phyloP scores from a whole-genome alignment of 2,113 vertebrate genomes.

The Thunnus maccoyii region DNA sequence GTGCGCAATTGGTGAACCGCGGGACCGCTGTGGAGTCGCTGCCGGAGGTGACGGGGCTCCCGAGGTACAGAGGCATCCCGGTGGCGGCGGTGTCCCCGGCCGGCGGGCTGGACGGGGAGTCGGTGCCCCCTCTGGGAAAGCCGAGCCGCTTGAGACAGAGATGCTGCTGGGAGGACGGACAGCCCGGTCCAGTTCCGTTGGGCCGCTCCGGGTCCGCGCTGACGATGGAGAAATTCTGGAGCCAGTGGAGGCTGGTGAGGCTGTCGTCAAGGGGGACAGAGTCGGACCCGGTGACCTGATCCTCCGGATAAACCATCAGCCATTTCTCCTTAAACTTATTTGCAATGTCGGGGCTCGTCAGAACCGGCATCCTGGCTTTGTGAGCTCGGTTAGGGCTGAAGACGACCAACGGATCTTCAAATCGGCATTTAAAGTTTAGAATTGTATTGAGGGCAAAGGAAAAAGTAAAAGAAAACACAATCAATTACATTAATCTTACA shows the following conservation, averaged over 20 bases:
- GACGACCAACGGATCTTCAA: slow-evolving; percentile 41
- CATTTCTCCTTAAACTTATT: slow-evolving; percentile 84
- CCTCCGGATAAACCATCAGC: slow-evolving; percentile 79
- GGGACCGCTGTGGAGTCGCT: slow-evolving; percentile 68
- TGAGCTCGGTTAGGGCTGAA: slow-evolving; percentile 52
- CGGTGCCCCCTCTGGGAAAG: slow-evolving; percentile 76
- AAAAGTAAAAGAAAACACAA: neutral
- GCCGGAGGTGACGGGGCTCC: slow-evolving; percentile 82
- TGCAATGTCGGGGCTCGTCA: slow-evolving; percentile 83
- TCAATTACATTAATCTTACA: neutral
- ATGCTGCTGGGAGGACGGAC: slow-evolving; percentile 78
- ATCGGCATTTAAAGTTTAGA: slow-evolving; percentile 70
- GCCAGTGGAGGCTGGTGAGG: slow-evolving; percentile 91
- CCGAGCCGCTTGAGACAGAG: slow-evolving; percentile 73
- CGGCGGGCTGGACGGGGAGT: slow-evolving; percentile 87
- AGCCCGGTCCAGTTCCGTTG: slow-evolving; percentile 60
- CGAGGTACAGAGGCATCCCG: slow-evolving; percentile 82
- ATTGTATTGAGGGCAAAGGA: neutral
- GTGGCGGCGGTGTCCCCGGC: slow-evolving; percentile 87
- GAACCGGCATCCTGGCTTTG: slow-evolving; percentile 84
- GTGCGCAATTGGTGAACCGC: slow-evolving; percentile 60
- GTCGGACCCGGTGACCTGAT: slow-evolving; percentile 71
- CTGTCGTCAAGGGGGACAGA: slow-evolving; percentile 86
- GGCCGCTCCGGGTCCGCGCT: slow-evolving; percentile 83
- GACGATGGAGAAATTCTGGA: slow-evolving; percentile 90